Conservation (phyloP, 2,797 vertebrate species). For the Esox lucius region DNA sequence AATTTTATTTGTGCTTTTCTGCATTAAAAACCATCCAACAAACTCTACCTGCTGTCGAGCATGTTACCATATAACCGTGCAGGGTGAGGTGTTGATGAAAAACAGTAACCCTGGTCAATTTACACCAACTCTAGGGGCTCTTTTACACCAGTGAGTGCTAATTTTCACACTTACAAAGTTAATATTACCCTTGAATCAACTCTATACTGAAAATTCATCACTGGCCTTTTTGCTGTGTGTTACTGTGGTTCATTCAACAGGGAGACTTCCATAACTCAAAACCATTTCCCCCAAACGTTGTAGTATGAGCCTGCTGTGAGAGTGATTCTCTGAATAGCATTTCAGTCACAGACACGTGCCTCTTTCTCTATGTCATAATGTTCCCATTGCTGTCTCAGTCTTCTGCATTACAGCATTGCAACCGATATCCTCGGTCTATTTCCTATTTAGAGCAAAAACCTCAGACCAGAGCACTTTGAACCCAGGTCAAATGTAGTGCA, state of each 20-base stretch:
- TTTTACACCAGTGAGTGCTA: no score
- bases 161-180: no score
- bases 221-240: not conserved
- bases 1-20: no score
- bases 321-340: constrained; percentile 52
- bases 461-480: not conserved
- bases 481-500: not conserved
- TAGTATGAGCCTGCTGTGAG: constrained; percentile 36
- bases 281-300: constrained; percentile 36
- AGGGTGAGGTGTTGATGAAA: no score
- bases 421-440: not conserved
- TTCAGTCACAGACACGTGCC: constrained; percentile 61
- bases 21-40: no score
- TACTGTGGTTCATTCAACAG: not conserved
- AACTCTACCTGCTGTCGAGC: no score
- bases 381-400: constrained; percentile 1
- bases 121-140: no score
- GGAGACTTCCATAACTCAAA: constrained; percentile 43
- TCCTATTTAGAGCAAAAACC: not conserved
- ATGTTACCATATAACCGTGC: no score
- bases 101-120: no score
- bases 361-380: no score
- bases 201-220: no score
- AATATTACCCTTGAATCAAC: no score
- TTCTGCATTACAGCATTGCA: constrained; percentile 18